Evolutionary conservation across 2,888 invertebrate genomes (phyloP), one percentile per base, ranked within the genome.

Genomic region (Marronus borbonicus): DNA sequence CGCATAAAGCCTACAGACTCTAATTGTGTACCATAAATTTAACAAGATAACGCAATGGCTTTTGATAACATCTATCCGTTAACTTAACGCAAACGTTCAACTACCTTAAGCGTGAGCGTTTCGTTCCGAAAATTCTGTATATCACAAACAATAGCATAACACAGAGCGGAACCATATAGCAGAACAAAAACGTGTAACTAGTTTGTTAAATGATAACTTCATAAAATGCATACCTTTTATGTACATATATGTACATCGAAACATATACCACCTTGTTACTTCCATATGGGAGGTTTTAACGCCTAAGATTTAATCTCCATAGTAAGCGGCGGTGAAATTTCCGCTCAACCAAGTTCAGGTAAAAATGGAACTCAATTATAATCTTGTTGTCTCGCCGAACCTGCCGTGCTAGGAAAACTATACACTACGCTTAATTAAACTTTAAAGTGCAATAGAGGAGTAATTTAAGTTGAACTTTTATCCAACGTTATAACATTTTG

Each of bases 401-500:
- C 55, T 52, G 70, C 17, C 10, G 20, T 3, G 66, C 24, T 17
- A 10, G 49, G 20, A 20, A 64, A 66, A 66, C 44, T 55, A 70
- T 70, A 31, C 66, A 36, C 70, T 55, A 55, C 52, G 55, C 68
- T 77, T 77, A 77, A 69, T 77, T 68, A 77, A 77, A 77, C 58
- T 68, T 60, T 58, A 49, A 69, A 68, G 44, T 31, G 62, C 76
- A 77, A 77, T 77, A 66, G 49, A n/a, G 31, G 69, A 77, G 76
- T 69, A 77, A 77, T 77, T 77, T 77, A 69, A 77, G 76, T 77
- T 77, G 66, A 77, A 69, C 68, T 77, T 77, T 69, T 69, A 69
- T 68, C 75, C 69, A 49, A 69, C 77, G 68, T 69, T 77, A 76
- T 70, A 77, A 74, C 70, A 78, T 79, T 79, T 79, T 52, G 31